Evolutionary conservation across 2,797 vertebrate species (phyloP).

Genomic region (Anguilla anguilla): DNA sequence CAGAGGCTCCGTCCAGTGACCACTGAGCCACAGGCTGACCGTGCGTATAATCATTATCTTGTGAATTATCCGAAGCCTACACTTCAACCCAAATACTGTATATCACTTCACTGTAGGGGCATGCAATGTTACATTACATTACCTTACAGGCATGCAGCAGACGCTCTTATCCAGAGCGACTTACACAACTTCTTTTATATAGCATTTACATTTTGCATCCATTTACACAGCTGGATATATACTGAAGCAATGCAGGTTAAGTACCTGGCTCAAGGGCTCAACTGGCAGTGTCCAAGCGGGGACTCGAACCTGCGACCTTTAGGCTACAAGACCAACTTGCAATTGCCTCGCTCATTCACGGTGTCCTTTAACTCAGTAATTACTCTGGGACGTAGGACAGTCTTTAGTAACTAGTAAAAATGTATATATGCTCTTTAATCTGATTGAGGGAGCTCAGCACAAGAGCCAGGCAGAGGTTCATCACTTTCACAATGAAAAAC

Average conservation of each 20-base stretch:
- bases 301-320: too few species aligned
- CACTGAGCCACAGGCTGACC: neutral
- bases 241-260: too few species aligned
- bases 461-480: neutral
- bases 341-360: neutral
- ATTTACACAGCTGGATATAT: too few species aligned
- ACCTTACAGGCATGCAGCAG: too few species aligned
- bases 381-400: neutral
- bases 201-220: too few species aligned
- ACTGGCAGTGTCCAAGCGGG: too few species aligned
- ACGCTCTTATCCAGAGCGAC: too few species aligned
- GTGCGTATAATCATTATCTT: neutral
- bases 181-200: too few species aligned
- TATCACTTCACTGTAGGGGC: neutral
- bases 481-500: constrained; percentile 16
- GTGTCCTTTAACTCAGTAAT: neutral
- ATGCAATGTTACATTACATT: neutral
- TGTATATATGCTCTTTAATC: neutral
- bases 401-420: constrained; percentile 7
- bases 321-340: too few species aligned
- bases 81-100: neutral
- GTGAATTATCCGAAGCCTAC: neutral
- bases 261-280: too few species aligned
- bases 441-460: neutral
- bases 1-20: neutral